Evolutionary conservation across 2,888 invertebrate species (phyloP), one percentile per base, ranked within the genome.

Genomic region (Nemoura dubitans): DNA sequence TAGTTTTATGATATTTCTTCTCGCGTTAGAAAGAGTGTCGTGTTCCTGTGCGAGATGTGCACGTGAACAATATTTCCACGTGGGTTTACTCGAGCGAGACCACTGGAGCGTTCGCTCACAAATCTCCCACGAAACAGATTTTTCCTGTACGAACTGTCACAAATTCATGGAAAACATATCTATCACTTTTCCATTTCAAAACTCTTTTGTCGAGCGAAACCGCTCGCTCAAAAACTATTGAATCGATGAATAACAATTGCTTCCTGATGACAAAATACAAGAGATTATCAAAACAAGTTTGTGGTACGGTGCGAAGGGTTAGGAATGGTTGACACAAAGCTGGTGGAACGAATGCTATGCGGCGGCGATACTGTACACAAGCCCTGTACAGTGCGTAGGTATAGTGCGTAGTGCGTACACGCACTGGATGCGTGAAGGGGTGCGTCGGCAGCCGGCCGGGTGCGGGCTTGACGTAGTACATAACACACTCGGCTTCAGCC

Each of bases 191-290:
- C 76, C 36, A 43, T 78, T 78, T 84, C 59, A 78, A 86, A 83
- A 43, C 59, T 59, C 30, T 42, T 85, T 78, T 27, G 77, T 86
- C 85, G 42, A 30, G 59, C 59, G 59, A 14, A 59, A 59, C 59
- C 59, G 59, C 59, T 59, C 81, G 81, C 30, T 30, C n/a, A 28
- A 30, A 81, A 30, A 81, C 28, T 81, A n/a, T 81, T 84, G 86
- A 84, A 85, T 85, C 42, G 28, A 85, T 85, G 86, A 86, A 85
- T 85, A 85, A 78, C 85, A 86, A 86, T 86, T 80, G 85, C 84
- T 86, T 86, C 86, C 86, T 77, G 86, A 84, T 78, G 84, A 27
- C 43, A 78, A 78, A 85, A 84, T 84, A 76, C 84, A 84, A 84
- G 84, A 26, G 83, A 83, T 83, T 83, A 83, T 83, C 83, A 36